A percentile compares a stretch with the other conserved stretches of the same genome.
Evolutionary conservation across 2,797 vertebrate species (phyloP).

Genomic region (Sternotherus odoratus): DNA sequence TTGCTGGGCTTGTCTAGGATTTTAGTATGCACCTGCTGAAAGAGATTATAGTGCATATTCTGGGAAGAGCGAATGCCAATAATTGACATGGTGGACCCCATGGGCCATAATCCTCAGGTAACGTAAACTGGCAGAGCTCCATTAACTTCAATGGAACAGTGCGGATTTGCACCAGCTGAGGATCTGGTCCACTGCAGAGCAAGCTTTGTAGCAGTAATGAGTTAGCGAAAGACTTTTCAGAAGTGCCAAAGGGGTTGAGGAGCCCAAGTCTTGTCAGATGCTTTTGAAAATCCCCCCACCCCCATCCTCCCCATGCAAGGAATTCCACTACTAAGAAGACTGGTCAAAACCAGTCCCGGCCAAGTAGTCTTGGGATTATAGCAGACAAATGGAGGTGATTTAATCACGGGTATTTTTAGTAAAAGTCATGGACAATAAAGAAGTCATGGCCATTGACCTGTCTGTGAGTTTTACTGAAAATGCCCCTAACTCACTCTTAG

Average conservation of each 20-base stretch:
- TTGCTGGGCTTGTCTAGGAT: not conserved
- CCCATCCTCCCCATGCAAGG: not conserved
- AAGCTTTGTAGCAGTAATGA: not conserved
- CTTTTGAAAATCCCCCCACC: not conserved
- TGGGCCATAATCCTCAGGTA: not conserved
- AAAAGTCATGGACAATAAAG: too few species aligned
- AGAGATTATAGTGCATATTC: not conserved
- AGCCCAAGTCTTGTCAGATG: not conserved
- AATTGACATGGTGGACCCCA: not conserved
- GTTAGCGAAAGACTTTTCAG: not conserved
- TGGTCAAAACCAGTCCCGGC: not conserved
- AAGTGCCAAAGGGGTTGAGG: not conserved
- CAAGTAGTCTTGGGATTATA: not conserved
- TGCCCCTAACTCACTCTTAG: too few species aligned
- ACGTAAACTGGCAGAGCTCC: not conserved
- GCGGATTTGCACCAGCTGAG: not conserved
- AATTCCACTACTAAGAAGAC: not conserved
- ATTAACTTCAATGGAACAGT: not conserved
- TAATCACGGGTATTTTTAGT: too few species aligned
- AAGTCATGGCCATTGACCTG: too few species aligned
- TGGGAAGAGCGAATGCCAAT: not conserved
- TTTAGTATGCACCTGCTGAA: not conserved
- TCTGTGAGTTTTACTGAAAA: too few species aligned
- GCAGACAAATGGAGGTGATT: not conserved
- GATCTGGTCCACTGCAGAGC: not conserved